Evolutionary conservation across 1,140 invertebrate species (phyloP).

Genomic region (Ceratosolen fusciceps): DNA sequence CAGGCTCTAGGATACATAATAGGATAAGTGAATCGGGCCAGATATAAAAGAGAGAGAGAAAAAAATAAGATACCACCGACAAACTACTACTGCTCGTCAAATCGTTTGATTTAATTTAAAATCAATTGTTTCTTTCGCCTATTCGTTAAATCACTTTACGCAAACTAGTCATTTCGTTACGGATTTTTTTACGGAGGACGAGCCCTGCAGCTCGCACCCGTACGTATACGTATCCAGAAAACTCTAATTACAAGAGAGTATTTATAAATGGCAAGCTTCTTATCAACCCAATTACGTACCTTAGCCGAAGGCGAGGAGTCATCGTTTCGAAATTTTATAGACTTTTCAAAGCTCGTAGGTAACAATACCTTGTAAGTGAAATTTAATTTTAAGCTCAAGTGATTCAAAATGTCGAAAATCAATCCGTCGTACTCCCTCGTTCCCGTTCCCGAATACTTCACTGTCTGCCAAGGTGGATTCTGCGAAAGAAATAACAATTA

Average conservation of each 20-base stretch:
- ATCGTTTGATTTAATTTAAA: too few species aligned
- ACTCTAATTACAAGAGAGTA: too few species aligned
- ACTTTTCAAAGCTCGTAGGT: background rate
- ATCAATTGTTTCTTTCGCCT: too few species aligned
- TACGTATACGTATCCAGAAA: too few species aligned
- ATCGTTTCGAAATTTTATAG: background rate
- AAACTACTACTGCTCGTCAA: too few species aligned
- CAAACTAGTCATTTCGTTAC: too few species aligned
- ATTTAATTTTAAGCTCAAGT: slow-evolving; percentile 84
- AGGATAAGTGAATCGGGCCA: background rate
- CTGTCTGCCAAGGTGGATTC: slow-evolving; percentile 89
- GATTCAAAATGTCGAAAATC: slow-evolving; percentile 84
- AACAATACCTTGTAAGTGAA: slow-evolving; percentile 78
- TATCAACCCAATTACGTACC: background rate
- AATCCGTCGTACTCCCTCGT: slow-evolving; percentile 77
- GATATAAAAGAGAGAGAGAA: too few species aligned
- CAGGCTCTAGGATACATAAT: background rate
- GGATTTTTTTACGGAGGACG: too few species aligned
- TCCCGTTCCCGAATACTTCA: slow-evolving; percentile 74
- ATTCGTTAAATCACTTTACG: too few species aligned
- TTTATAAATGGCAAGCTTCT: too few species aligned
- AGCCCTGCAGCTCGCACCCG: too few species aligned
- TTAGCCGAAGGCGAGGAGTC: background rate
- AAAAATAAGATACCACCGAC: too few species aligned
- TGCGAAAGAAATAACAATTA: slow-evolving; percentile 62